Conservation (phyloP, 2,797 vertebrate genomes). For the Podargus strigoides region DNA sequence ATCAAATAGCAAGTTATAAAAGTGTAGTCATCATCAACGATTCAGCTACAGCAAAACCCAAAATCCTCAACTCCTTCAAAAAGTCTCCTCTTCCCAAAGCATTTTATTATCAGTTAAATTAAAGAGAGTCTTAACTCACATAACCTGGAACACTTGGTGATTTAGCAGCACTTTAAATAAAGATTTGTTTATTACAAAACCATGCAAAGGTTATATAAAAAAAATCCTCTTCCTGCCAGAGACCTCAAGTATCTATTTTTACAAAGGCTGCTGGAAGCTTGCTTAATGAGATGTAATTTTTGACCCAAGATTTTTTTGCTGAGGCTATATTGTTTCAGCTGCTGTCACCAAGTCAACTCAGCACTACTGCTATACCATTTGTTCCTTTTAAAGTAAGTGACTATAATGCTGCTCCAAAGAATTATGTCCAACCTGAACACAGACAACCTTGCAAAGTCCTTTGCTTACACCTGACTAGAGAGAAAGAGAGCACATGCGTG, state of each 20-base stretch:
- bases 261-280: background rate
- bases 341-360: constrained; percentile 18
- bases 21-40: background rate
- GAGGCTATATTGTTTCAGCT: constrained; percentile 1
- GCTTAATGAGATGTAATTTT: constrained; percentile 22
- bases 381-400: background rate
- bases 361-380: background rate
- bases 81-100: background rate
- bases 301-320: constrained; percentile 6
- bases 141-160: background rate
- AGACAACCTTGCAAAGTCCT: constrained; percentile 39
- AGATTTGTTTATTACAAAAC: constrained; percentile 9
- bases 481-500: background rate
- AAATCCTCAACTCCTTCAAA: background rate
- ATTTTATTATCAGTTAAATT: background rate
- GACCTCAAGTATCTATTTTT: background rate
- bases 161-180: background rate
- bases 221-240: background rate
- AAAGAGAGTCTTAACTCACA: background rate
- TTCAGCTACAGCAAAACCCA: background rate
- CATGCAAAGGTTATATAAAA: background rate
- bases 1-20: background rate
- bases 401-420: background rate
- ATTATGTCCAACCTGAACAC: background rate
- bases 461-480: background rate